Conservation (phyloP, 2,888 invertebrate species). For the Platerodrilus igneus region DNA sequence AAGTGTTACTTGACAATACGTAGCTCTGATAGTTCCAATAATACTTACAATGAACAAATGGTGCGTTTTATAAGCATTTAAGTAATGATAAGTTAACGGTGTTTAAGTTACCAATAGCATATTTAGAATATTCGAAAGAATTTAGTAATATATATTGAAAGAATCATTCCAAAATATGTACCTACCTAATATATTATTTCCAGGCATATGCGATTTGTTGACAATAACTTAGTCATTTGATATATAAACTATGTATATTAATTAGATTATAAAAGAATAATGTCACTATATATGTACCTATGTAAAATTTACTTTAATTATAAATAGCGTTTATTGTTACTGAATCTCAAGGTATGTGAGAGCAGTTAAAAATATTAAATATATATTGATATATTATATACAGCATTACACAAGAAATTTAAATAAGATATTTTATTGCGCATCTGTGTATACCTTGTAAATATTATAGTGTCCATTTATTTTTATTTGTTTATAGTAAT, state of each 20-base stretch:
- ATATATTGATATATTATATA: constrained; percentile 40
- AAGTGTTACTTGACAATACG: constrained; percentile 50
- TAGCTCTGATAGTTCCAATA: constrained; percentile 46
- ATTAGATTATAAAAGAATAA: constrained; percentile 23
- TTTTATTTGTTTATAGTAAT: constrained; percentile 21
- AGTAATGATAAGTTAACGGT: constrained; percentile 41
- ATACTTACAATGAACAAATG: constrained; percentile 51
- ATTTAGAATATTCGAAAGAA: constrained; percentile 31
- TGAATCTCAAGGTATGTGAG: constrained; percentile 44
- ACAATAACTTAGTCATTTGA: constrained; percentile 51
- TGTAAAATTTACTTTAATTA: constrained; percentile 41
- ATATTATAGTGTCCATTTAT: constrained; percentile 34
- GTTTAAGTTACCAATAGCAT: constrained; percentile 42
- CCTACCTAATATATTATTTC: constrained; percentile 44
- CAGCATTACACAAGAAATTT: constrained; percentile 45
- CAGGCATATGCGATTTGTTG: constrained; percentile 46
- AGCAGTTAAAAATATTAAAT: constrained; percentile 40
- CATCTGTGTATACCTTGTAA: constrained; percentile 45
- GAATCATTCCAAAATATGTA: constrained; percentile 50
- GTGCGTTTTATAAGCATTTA: constrained; percentile 49
- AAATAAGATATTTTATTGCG: constrained; percentile 40
- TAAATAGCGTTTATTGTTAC: constrained; percentile 47
- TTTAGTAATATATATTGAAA: constrained; percentile 25
- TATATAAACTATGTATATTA: constrained; percentile 37
- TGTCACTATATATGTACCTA: constrained; percentile 44